These are phyloP conservation scores for Beaufortia kweichowensis DNA, from an alignment of 2,113 vertebrate genomes.

Conservation along the genomic window DNA sequence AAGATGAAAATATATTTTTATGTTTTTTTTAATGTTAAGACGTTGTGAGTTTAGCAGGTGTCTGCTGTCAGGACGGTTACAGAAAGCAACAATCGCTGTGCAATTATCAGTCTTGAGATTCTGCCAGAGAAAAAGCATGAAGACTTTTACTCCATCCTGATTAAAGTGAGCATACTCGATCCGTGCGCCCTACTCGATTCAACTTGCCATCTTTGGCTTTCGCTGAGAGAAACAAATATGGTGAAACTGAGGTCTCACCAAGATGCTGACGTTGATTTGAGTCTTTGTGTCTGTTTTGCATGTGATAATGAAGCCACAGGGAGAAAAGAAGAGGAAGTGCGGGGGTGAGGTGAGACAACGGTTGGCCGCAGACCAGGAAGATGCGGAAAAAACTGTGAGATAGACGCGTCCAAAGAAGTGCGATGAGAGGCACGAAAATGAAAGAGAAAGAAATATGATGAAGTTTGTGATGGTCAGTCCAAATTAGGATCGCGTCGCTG, in stretches of 20 bases:
- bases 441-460: slow-evolving; percentile 51
- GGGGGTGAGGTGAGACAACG: neutral
- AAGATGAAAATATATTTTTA: no score
- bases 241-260: slow-evolving; percentile 25
- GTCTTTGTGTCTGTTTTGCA: slow-evolving; percentile 63
- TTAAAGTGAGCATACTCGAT: neutral
- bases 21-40: neutral
- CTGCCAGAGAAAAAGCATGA: neutral
- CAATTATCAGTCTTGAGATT: neutral
- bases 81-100: neutral
- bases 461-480: slow-evolving; percentile 64
- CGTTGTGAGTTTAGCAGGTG: neutral
- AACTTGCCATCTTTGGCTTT: neutral
- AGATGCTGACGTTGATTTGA: neutral
- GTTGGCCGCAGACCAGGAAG: neutral
- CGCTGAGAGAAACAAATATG: slow-evolving; percentile 11
- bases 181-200: neutral
- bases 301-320: slow-evolving; percentile 65
- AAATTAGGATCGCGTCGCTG: slow-evolving; percentile 68
- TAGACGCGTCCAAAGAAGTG: neutral
- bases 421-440: slow-evolving; percentile 22
- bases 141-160: neutral
- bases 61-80: neutral
- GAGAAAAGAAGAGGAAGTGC: slow-evolving; percentile 4
- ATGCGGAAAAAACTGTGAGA: slow-evolving; percentile 23